These are phyloP conservation scores for Drosophila monieri DNA, from an alignment of 2,888 invertebrate species.

Conservation along the genomic window DNA sequence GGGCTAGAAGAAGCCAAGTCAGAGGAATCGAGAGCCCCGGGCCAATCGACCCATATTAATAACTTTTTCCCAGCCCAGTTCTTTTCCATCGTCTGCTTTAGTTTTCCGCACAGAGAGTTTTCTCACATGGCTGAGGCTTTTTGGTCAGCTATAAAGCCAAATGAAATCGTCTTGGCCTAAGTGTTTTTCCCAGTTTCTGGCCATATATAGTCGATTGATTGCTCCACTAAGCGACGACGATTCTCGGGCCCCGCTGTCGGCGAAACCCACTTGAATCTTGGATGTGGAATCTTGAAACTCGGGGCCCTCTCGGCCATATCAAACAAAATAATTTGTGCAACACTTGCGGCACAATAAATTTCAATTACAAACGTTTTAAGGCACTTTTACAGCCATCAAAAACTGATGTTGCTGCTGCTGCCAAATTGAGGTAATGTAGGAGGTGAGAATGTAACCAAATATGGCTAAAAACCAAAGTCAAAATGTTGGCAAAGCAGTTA, in stretches of 20 bases:
- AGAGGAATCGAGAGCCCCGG: constrained; percentile 39
- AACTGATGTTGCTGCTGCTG: constrained; percentile 58
- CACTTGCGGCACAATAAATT: constrained; percentile 77
- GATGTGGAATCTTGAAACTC: not conserved
- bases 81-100: constrained; percentile 35
- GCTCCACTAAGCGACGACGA: constrained; percentile 72
- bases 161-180: constrained; percentile 74
- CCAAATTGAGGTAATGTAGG: constrained; percentile 28
- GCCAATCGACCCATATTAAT: constrained; percentile 65
- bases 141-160: constrained; percentile 71
- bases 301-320: constrained; percentile 37
- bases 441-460: constrained; percentile 37
- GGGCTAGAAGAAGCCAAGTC: constrained; percentile 19
- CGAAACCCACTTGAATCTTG: constrained; percentile 31
- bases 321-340: constrained; percentile 52
- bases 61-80: constrained; percentile 61
- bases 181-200: constrained; percentile 70
- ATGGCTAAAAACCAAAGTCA: constrained; percentile 25
- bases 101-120: constrained; percentile 32
- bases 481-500: not conserved
- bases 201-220: constrained; percentile 81
- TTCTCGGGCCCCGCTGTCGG: constrained; percentile 31
- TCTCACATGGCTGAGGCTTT: constrained; percentile 53
- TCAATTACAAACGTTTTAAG: constrained; percentile 80
- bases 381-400: constrained; percentile 78